Evolutionary conservation across 2,888 invertebrate species (phyloP).

Genomic region (Nymphalis urticae): DNA sequence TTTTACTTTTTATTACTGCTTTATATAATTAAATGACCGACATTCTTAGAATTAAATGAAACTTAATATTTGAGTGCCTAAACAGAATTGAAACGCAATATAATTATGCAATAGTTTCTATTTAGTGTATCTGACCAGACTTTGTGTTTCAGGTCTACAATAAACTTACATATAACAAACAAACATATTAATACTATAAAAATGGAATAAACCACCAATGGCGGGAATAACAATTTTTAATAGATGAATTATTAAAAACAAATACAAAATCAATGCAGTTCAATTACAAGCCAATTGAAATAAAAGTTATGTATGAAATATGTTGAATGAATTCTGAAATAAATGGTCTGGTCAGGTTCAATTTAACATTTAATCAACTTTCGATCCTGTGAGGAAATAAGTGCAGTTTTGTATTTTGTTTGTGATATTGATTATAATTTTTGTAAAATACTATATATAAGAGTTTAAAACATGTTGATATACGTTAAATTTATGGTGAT

Average conservation of each 20-base stretch:
- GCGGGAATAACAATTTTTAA: too few species aligned
- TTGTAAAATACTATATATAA: constrained; percentile 61
- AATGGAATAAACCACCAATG: too few species aligned
- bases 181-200: too few species aligned
- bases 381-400: constrained; percentile 2
- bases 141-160: neutral
- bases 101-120: neutral
- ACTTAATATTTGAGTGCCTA: constrained; percentile 8
- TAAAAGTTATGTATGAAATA: neutral
- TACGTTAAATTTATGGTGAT: constrained; percentile 71
- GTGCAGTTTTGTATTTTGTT: constrained; percentile 57
- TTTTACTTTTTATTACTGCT: constrained; percentile 26
- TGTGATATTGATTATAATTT: constrained; percentile 80
- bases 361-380: neutral
- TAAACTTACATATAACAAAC: too few species aligned
- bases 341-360: neutral
- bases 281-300: neutral
- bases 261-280: neutral
- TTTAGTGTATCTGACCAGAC: constrained; percentile 5
- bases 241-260: neutral
- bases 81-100: constrained; percentile 1
- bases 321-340: neutral
- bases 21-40: constrained; percentile 34
- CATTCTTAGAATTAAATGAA: constrained; percentile 15
- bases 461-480: constrained; percentile 76